These are phyloP conservation scores for Pogonus chalceus DNA, from an alignment of 1,140 invertebrate species.

Conservation along the genomic window DNA sequence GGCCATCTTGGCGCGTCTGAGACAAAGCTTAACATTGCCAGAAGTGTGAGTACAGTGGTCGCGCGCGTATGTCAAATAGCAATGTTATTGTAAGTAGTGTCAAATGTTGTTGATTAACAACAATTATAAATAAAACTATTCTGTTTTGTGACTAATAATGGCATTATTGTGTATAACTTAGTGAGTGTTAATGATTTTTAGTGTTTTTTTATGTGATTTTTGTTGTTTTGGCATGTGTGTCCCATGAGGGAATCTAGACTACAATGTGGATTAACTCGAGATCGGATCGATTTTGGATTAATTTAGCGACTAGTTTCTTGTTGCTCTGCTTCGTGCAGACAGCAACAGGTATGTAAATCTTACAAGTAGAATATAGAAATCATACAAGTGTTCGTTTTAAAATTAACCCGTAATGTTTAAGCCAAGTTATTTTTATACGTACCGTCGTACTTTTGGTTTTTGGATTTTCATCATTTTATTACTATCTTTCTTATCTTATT, in stretches of 20 bases:
- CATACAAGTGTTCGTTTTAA: background rate
- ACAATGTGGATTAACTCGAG: slow-evolving; percentile 35
- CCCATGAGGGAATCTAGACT: slow-evolving; percentile 32
- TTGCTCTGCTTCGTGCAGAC: slow-evolving; percentile 15
- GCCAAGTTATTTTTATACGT: too few species aligned
- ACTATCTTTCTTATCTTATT: too few species aligned
- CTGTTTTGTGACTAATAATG: slow-evolving; percentile 1
- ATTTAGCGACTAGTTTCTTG: slow-evolving; percentile 20
- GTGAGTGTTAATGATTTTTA: slow-evolving; percentile 12
- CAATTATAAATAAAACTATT: slow-evolving; percentile 8
- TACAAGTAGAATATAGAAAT: background rate
- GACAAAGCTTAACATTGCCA: slow-evolving; percentile 21
- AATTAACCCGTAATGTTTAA: too few species aligned
- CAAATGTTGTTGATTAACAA: slow-evolving; percentile 12
- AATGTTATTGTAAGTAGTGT: slow-evolving; percentile 1
- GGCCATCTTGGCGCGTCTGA: slow-evolving; percentile 22
- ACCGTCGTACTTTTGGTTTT: too few species aligned
- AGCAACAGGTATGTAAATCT: slow-evolving; percentile 21
- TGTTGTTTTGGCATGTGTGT: slow-evolving; percentile 21
- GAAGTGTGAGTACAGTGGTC: slow-evolving; percentile 21
- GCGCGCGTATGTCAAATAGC: slow-evolving; percentile 16
- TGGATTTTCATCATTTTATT: too few species aligned
- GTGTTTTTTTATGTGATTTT: slow-evolving; percentile 10
- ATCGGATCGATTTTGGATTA: slow-evolving; percentile 33
- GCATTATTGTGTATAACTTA: slow-evolving; percentile 15